Evolutionary conservation across 2,113 vertebrate species (phyloP).

Genomic region (Piprites chloris): DNA sequence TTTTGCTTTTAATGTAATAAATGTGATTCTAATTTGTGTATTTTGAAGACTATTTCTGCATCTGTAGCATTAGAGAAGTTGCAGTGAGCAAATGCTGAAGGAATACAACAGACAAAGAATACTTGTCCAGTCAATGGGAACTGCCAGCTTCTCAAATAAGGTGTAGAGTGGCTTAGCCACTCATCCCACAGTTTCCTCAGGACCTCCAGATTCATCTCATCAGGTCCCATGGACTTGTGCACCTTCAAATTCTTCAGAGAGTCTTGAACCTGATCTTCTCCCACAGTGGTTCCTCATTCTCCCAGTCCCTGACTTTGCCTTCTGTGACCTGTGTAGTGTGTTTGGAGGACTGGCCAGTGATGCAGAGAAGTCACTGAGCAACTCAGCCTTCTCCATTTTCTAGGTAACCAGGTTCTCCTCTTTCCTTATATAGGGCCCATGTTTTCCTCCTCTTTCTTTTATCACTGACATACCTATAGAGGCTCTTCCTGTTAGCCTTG

Average conservation of each 20-base stretch:
- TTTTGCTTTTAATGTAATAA: not conserved
- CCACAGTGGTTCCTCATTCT: not conserved
- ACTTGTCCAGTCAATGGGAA: not conserved
- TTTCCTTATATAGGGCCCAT: not conserved
- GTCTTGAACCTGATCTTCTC: not conserved
- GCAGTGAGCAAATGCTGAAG: not conserved
- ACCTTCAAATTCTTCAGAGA: not conserved
- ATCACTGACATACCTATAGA: not conserved
- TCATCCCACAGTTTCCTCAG: not conserved
- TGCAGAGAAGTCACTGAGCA: not conserved
- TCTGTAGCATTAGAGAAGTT: not conserved
- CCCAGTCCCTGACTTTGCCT: not conserved
- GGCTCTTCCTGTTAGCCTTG: not conserved
- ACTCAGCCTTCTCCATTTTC: not conserved
- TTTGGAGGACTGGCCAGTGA: not conserved
- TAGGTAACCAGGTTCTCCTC: not conserved
- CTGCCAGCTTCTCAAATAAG: not conserved
- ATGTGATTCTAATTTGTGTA: not conserved
- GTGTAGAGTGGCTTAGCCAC: not conserved
- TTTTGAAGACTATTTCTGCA: not conserved
- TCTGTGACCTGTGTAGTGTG: not conserved
- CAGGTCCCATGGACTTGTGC: not conserved
- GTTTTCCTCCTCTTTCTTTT: not conserved
- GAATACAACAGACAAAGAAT: not conserved
- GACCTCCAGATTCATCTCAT: not conserved